Percentiles rank a stretch among this genome's conserved stretches.
Evolutionary conservation across 1,140 invertebrate species (phyloP).

Genomic region (Drosophila parvula): DNA sequence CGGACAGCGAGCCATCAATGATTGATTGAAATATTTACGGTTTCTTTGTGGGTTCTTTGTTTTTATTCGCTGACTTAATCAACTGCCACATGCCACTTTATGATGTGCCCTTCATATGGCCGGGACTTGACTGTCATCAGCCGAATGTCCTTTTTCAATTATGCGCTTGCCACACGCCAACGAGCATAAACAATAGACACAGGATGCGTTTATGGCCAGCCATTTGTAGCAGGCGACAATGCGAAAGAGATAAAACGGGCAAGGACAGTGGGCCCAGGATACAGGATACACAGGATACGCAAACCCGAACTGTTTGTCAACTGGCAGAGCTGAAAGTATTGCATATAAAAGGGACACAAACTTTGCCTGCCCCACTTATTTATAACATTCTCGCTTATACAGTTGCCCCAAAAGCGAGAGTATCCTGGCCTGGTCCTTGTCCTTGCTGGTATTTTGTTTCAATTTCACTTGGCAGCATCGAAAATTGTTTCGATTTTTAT

Average conservation of each 20-base stretch:
- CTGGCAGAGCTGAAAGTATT: constrained; percentile 55
- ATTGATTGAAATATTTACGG: constrained; percentile 50
- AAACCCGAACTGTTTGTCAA: constrained; percentile 75
- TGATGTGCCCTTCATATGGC: constrained; percentile 63
- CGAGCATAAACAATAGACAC: constrained; percentile 80
- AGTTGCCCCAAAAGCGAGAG: constrained; percentile 59
- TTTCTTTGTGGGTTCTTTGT: constrained; percentile 33
- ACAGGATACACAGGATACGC: constrained; percentile 32
- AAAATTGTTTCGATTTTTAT: constrained; percentile 83
- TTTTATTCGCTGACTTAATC: constrained; percentile 65
- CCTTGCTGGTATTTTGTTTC: constrained; percentile 72
- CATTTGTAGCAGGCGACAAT: constrained; percentile 72
- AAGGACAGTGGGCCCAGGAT: constrained; percentile 7
- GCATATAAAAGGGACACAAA: constrained; percentile 61
- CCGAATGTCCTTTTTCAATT: constrained; percentile 80
- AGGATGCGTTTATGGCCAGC: constrained; percentile 79
- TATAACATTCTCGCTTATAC: constrained; percentile 78
- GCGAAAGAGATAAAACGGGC: constrained; percentile 56
- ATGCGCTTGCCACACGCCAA: constrained; percentile 77
- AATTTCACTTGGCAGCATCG: constrained; percentile 80
- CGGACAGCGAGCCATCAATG: constrained; percentile 10
- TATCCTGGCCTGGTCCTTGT: constrained; percentile 28
- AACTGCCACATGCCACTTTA: constrained; percentile 60
- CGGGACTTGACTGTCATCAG: constrained; percentile 58
- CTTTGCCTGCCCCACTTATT: constrained; percentile 71